Evolutionary conservation across 2,888 invertebrate genomes (phyloP), one percentile per base, ranked within the genome.

Genomic region (Scaptomyza tumidula): DNA sequence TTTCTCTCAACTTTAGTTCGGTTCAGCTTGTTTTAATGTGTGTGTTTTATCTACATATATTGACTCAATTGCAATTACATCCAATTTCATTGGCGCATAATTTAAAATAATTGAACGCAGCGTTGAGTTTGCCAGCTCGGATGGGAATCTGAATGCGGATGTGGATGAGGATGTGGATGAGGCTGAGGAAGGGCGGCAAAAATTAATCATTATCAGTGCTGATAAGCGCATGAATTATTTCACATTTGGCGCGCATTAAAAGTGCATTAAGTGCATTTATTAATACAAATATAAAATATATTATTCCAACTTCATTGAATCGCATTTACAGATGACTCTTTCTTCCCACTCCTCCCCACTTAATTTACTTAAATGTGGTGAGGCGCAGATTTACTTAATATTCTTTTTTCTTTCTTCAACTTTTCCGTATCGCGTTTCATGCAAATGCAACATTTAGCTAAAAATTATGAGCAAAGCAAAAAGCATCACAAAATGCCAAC

Each of bases 241-340:
- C 74, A 78, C 85, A 80, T 83, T 83, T 82, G 76, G 65, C 66
- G 60, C 64, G 80, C 78, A 86, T 85, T 84, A 85, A 84, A 74
- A 86, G 76, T 81, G 80, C 86, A 84, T 84, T 86, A 83, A 81
- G 66, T 66, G 80, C 84, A 76, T 82, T 82, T 84, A 85, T 82
- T 84, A 82, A 79, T 79, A 73, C 73, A 77, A 49, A 48, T 46
- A 65, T 37, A 37, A 37, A 6, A 37, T 37, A 37, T 16, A 39
- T 24, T 59, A 50, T 53, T 61, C 59, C 53, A 63, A 48, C 44
- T 66, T 35, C 14, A 46, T 59, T 56, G 37, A 53, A 67, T 52
- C 13, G 33, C 37, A 19, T 11, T 29, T 24, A 7, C 43, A 24
- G 24, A 58, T 29, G 43, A 19, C 19, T 29, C 29, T 29, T 29